Evolutionary conservation across 2,113 vertebrate species (phyloP).

Genomic region (Ia io): DNA sequence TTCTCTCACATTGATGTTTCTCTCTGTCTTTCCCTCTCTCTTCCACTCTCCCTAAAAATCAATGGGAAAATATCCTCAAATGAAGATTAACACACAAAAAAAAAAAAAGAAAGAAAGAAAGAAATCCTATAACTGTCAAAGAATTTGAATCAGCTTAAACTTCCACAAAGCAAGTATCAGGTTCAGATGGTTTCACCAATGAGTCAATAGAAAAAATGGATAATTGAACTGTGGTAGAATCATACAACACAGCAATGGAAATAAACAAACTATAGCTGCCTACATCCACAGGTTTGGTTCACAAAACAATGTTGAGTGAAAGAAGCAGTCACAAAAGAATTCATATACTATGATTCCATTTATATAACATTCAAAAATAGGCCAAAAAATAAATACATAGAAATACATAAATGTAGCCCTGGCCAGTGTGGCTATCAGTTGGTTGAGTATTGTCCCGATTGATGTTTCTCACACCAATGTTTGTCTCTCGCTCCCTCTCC

Average conservation of each 20-base stretch:
- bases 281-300: background rate
- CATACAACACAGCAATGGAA: background rate
- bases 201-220: background rate
- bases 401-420: background rate
- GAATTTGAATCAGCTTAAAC: conserved; percentile 1
- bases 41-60: too few species aligned
- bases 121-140: background rate
- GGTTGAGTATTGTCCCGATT: background rate
- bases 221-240: background rate
- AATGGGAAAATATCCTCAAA: background rate
- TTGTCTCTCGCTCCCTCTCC: background rate
- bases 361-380: background rate
- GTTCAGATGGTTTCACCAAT: background rate
- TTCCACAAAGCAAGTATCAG: background rate
- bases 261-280: background rate
- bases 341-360: background rate
- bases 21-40: too few species aligned
- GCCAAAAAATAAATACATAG: background rate
- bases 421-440: background rate
- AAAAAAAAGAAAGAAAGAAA: background rate
- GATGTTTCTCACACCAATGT: background rate
- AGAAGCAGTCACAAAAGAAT: background rate
- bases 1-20: too few species aligned
- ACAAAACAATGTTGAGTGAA: background rate
- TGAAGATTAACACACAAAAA: background rate